Base-by-base conservation (phyloP, 1,140 invertebrate species). In the Hycleus cichorii region DNA sequence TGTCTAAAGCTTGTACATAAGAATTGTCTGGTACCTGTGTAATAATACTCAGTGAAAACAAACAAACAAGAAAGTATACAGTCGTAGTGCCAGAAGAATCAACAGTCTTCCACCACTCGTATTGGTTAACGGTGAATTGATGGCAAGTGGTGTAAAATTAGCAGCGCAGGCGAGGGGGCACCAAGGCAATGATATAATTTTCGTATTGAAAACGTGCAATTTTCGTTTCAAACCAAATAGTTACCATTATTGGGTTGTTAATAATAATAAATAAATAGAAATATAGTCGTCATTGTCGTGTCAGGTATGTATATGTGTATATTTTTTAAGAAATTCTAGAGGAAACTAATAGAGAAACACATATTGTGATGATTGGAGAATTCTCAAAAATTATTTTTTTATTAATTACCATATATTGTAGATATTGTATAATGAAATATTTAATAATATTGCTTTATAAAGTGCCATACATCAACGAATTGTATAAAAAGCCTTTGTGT, bases 21-120 rank as follows among this genome's bases (percentile, higher is more conserved):
- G 68, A 64, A 51, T 69, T 69, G 67, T 72, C 69, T 66, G 70
- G 70, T 71, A 72, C 70, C 70, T 72, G 70, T 72, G 63, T 56
- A 63, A 65, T 54, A 67, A 72, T 68, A 70, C 69, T 69, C 63
- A 64, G 45, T 7, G 18, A 18, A 18, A 18, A 18, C 18, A 18
- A 18, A 18, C 18, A 18, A 1, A 18, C 18, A 18, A 18, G 18
- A 57, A 51, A 59, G 60, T 67, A 69, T 64, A 61, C 64, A 65
- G 63, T 55, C 55, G 53, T 47, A 66, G 70, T 70, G 68, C 70
- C 70, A 72, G 64, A 44, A 61, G 49, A 69, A 71, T 72, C 70
- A 68, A 68, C 59, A 57, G 69, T 72, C 69, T 72, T 72, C 70
- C 69, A 64, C 66, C 65, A 68, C 65, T 62, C 18, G 58, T 7